Percentiles rank a stretch among this genome's conserved stretches.
Evolutionary conservation across 2,888 invertebrate genomes (phyloP).

Genomic region (Epistrophe eligans): DNA sequence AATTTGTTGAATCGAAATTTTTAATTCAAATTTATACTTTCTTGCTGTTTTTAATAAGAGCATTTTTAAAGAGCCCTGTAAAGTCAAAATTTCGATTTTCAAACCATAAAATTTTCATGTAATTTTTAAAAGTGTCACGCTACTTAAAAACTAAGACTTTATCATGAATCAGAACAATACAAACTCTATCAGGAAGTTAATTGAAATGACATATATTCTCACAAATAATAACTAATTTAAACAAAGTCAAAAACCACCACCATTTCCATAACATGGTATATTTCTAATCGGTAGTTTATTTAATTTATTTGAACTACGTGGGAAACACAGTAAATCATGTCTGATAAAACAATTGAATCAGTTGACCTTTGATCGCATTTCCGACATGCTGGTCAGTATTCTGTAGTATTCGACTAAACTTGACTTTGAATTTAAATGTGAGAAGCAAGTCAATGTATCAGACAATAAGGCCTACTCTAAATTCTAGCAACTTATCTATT

Average conservation of each 20-base stretch:
- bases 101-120: background rate
- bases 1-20: no score
- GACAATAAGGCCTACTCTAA: background rate
- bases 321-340: conserved; percentile 38
- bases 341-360: conserved; percentile 47
- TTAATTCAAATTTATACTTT: no score
- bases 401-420: conserved; percentile 10
- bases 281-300: conserved; percentile 41
- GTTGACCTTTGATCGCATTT: conserved; percentile 61
- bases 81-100: background rate
- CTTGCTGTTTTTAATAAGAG: no score
- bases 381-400: conserved; percentile 39
- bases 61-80: no score
- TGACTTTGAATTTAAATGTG: conserved; percentile 53
- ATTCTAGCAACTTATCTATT: background rate
- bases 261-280: conserved; percentile 31
- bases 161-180: background rate
- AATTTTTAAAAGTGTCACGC: background rate
- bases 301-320: conserved; percentile 46
- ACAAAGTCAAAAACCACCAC: conserved; percentile 7
- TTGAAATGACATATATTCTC: background rate
- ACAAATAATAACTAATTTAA: conserved; percentile 13
- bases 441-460: conserved; percentile 26
- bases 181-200: conserved; percentile 1
- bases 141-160: background rate